Conservation (phyloP, 2,888 invertebrate genomes). For the Phoenoteleia sp. region DNA sequence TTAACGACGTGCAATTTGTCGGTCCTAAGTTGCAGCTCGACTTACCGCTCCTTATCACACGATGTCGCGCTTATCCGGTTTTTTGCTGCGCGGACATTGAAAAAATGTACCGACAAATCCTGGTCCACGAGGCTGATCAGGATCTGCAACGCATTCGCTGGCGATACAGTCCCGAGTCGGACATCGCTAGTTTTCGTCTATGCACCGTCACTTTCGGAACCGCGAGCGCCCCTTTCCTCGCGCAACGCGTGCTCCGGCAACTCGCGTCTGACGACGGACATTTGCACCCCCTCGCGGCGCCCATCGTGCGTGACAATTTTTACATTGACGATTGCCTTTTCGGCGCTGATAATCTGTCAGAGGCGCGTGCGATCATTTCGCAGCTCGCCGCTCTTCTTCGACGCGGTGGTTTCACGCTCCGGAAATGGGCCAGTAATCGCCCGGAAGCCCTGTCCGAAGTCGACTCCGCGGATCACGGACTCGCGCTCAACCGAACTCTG, state of each 20-base stretch:
- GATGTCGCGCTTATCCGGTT: neutral
- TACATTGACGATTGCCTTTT: conserved; percentile 27
- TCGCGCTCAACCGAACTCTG: neutral
- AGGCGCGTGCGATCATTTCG: neutral
- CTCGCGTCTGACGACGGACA: no score
- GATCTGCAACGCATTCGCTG: neutral
- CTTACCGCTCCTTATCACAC: neutral
- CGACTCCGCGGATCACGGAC: no score
- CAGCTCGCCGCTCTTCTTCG: neutral
- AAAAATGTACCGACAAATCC: no score
- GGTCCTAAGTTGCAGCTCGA: conserved; percentile 9
- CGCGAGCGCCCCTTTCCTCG: no score
- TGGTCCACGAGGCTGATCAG: neutral
- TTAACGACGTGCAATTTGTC: neutral
- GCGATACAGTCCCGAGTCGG: neutral
- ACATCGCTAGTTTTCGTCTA: neutral
- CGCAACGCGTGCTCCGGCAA: no score
- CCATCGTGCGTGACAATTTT: no score
- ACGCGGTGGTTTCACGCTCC: neutral
- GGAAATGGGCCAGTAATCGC: conserved; percentile 30
- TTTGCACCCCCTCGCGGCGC: no score
- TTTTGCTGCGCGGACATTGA: neutral
- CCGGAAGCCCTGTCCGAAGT: neutral
- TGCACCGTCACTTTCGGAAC: no score
- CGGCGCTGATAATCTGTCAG: neutral